Evolutionary conservation across 2,113 vertebrate species (phyloP).

Genomic region (Scortum barcoo): DNA sequence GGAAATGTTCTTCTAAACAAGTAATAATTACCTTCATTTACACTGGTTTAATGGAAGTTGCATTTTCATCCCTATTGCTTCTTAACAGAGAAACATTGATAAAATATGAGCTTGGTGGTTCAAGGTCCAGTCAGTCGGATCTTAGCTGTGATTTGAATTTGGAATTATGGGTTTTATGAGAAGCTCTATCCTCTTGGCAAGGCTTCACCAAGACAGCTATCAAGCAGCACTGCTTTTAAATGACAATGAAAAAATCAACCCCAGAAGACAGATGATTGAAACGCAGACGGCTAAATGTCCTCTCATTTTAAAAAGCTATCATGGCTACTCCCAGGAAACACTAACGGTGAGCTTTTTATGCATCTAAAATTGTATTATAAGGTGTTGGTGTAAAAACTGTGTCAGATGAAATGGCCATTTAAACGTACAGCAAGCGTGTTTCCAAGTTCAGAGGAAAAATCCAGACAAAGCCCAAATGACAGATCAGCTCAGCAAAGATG

Average conservation of each 20-base stretch:
- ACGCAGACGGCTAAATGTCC: background rate
- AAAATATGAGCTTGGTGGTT: background rate
- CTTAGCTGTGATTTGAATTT: background rate
- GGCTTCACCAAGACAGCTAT: background rate
- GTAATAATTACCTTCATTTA: conserved; percentile 8
- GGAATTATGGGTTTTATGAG: background rate
- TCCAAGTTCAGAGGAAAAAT: background rate
- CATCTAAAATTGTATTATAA: background rate
- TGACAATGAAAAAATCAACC: background rate
- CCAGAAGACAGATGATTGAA: background rate
- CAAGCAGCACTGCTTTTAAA: conserved; percentile 4
- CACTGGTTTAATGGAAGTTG: background rate
- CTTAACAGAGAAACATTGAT: background rate
- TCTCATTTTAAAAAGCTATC: background rate
- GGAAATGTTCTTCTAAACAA: background rate
- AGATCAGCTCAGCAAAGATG: conserved; percentile 16
- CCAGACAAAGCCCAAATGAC: conserved; percentile 22
- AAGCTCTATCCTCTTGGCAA: background rate
- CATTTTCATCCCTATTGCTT: background rate
- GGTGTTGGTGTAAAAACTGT: conserved; percentile 6
- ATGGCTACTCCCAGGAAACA: background rate
- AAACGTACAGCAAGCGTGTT: conserved; percentile 29
- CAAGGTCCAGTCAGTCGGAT: background rate
- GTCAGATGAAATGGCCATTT: background rate
- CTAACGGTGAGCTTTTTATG: background rate